A percentile compares a stretch with the other conserved stretches of the same genome.
Conservation (phyloP, 2,888 invertebrate genomes). For the Boloria selene region DNA sequence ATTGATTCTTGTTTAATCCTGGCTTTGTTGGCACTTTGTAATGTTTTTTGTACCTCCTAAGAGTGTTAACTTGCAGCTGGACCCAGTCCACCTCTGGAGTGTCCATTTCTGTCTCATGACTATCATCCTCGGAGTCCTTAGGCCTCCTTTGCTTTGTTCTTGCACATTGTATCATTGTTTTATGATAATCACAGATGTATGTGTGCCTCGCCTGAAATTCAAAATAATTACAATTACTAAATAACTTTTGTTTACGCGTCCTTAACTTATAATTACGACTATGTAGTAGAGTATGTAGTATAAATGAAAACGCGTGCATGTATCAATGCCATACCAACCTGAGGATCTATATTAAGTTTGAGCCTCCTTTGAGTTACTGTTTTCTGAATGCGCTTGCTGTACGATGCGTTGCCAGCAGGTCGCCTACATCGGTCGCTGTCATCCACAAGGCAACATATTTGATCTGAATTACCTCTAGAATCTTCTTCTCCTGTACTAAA, state of each 20-base stretch:
- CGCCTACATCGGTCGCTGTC: slow-evolving; percentile 93
- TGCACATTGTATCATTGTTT: slow-evolving; percentile 97
- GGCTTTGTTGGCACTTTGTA: slow-evolving; percentile 96
- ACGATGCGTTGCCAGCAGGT: slow-evolving; percentile 96
- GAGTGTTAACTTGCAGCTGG: slow-evolving; percentile 96
- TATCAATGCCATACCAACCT: slow-evolving; percentile 52
- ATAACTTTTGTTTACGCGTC: slow-evolving; percentile 19
- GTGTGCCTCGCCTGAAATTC: slow-evolving; percentile 91
- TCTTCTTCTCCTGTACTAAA: slow-evolving; percentile 96
- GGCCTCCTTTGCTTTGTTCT: slow-evolving; percentile 92
- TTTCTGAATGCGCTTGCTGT: slow-evolving; percentile 98
- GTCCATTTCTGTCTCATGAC: slow-evolving; percentile 96
- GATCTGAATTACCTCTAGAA: slow-evolving; percentile 92
- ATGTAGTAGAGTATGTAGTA: neutral
- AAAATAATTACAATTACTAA: slow-evolving; percentile 34
- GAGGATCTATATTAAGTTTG: slow-evolving; percentile 91
- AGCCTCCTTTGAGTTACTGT: slow-evolving; percentile 95
- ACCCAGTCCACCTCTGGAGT: slow-evolving; percentile 96
- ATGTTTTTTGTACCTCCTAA: slow-evolving; percentile 95
- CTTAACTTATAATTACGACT: slow-evolving; percentile 31
- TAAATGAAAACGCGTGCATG: slow-evolving; percentile 22
- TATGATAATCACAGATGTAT: slow-evolving; percentile 98
- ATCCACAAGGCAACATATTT: slow-evolving; percentile 96
- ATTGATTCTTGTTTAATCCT: slow-evolving; percentile 96
- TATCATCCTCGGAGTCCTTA: slow-evolving; percentile 97